Evolutionary conservation across 2,797 vertebrate genomes (phyloP).

Genomic region (Parambassis ranga): DNA sequence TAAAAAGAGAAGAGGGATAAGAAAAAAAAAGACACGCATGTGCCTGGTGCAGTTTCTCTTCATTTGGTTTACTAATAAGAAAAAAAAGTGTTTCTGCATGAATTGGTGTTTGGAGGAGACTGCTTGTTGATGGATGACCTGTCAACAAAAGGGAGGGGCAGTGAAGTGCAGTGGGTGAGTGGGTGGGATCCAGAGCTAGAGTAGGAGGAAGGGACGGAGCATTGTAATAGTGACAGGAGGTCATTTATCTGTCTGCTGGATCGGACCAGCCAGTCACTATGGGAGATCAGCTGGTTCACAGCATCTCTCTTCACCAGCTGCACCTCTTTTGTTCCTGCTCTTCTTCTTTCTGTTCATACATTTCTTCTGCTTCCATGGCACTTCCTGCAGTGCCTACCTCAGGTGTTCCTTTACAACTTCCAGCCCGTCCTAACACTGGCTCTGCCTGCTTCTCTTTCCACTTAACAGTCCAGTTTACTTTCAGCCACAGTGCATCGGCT

Average conservation of each 20-base stretch:
- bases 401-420: too few relatives aligned
- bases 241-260: slow-evolving; percentile 66
- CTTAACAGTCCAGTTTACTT: too few relatives aligned
- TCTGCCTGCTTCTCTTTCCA: too few relatives aligned
- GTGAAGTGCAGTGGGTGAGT: slow-evolving; percentile 1
- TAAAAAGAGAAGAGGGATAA: not conserved
- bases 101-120: slow-evolving; percentile 11
- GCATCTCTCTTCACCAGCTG: not conserved
- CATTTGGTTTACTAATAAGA: slow-evolving; percentile 25
- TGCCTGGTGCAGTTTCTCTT: slow-evolving; percentile 23
- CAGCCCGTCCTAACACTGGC: too few relatives aligned
- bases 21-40: not conserved
- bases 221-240: slow-evolving; percentile 50
- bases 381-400: not conserved
- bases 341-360: not conserved
- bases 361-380: not conserved
- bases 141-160: slow-evolving; percentile 20
- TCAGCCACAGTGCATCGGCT: not conserved
- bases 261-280: slow-evolving; percentile 32
- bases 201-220: slow-evolving; percentile 18
- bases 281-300: slow-evolving; percentile 20
- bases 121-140: slow-evolving; percentile 55
- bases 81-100: slow-evolving; percentile 10
- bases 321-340: not conserved
- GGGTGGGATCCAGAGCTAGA: slow-evolving; percentile 6